Conservation (phyloP, 1,140 invertebrate genomes). For the Dendrolimus kikuchii region DNA sequence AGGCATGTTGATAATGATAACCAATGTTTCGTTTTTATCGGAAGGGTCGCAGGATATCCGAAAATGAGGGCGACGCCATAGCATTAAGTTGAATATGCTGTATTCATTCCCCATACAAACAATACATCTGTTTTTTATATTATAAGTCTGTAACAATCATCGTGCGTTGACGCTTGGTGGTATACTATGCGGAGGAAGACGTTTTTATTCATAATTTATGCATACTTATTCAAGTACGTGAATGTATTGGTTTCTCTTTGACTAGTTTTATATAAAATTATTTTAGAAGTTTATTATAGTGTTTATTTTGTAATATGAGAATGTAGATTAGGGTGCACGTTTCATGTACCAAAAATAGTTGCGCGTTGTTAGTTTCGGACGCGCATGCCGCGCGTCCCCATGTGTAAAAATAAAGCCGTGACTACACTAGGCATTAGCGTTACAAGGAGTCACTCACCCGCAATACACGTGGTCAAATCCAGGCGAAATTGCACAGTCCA, state of each 20-base stretch:
- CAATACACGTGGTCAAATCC: constrained; percentile 25
- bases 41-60: no score
- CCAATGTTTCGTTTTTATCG: no score
- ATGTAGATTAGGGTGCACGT: constrained; percentile 47
- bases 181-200: constrained; percentile 1
- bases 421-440: constrained; percentile 27
- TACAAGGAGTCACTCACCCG: constrained; percentile 57
- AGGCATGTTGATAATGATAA: no score
- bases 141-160: no score
- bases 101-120: no score
- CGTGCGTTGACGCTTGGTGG: no score
- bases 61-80: no score
- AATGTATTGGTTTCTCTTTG: not conserved
- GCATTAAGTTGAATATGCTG: no score
- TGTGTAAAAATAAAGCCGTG: constrained; percentile 56
- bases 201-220: constrained; percentile 8
- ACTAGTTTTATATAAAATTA: constrained; percentile 1
- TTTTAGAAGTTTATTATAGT: not conserved
- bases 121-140: no score
- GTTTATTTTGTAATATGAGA: constrained; percentile 46
- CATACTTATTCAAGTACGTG: constrained; percentile 1
- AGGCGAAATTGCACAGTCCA: constrained; percentile 29
- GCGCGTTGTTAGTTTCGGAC: constrained; percentile 12
- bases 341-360: constrained; percentile 59
- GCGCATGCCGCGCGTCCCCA: constrained; percentile 40